Evolutionary conservation across 2,113 vertebrate genomes (phyloP).

Genomic region (Cinclus mexicanus): DNA sequence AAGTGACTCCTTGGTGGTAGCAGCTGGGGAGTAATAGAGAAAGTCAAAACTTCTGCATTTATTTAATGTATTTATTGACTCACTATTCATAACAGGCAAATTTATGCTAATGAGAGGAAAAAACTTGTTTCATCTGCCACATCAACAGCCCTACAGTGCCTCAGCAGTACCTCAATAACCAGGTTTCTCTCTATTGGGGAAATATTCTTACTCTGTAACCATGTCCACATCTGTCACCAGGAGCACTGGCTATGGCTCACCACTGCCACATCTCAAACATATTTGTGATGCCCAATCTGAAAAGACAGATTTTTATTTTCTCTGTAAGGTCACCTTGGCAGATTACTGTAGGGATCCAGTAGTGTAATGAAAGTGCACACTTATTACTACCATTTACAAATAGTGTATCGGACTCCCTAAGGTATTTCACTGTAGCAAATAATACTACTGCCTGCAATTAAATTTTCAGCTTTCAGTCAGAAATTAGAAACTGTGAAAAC

Average conservation of each 20-base stretch:
- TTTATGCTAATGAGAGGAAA: neutral
- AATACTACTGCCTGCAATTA: neutral
- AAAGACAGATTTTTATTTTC: neutral
- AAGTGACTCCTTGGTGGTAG: neutral
- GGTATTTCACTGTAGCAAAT: neutral
- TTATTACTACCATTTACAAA: neutral
- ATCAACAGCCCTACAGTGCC: neutral
- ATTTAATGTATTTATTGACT: neutral
- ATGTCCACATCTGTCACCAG: neutral
- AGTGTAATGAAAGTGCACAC: neutral
- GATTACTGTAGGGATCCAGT: neutral
- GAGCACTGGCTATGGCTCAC: neutral
- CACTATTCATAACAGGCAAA: neutral
- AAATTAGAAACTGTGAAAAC: neutral
- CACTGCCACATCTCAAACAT: neutral
- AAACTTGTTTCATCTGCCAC: neutral
- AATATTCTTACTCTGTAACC: neutral
- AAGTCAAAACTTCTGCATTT: neutral
- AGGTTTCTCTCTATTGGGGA: fast-evolving
- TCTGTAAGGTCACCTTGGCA: neutral
- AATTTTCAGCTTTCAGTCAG: neutral
- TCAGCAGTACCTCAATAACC: neutral
- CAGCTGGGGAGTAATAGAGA: neutral
- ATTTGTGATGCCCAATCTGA: neutral
- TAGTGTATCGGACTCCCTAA: neutral